Base-by-base conservation (phyloP, 2,113 vertebrate species). In the Atrichornis clamosus region DNA sequence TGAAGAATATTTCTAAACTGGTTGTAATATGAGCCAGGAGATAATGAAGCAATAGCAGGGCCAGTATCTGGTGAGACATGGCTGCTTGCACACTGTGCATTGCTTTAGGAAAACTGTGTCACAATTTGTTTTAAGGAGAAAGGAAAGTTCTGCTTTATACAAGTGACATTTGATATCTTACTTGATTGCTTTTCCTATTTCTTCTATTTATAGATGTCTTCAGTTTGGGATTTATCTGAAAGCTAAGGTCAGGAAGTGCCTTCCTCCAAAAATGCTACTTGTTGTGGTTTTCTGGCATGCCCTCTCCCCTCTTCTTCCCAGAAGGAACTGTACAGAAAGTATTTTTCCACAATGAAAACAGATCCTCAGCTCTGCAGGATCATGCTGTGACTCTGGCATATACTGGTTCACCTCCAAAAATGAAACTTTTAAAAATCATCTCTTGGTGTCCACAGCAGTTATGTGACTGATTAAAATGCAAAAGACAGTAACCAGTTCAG, bases 221-320 rank as follows among this genome's bases (percentile, higher is more conserved):
- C 70, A 80, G 68, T 92, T 96, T 84, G 56, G 52, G 76, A 86
- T 96, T 96, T 95, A 89, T 93, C 88, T 89, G 73, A 84, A 90
- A 70, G 39, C 80, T 74, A 84, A 92, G 76, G 91, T 93, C 94
- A 95, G 94, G 95, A 95, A 95, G 93, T 81, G 72, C 73, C 47
- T 77, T 90, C 50, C 59, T 95, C 52, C 80, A 89, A 55, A 96
- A 95, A 92, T 63, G 84, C 95, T 95, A 67, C 92, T 96, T 62
- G 23, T 84, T 93, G 82, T 95, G 88, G 63, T 83, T 96, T 97
- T 95, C 86, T 93, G 96, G 83, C 64, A 92, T 84, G 73, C 90
- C 64, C 76, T 89, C 44, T 95, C 58, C 53, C 30, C 5, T 84
- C 28, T 92, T n/a, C 46, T 86, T 95, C 90, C 72, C 72, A 24